These are phyloP conservation scores for Cebus imitator DNA, from an alignment of 2,113 vertebrate species.

Conservation along the genomic window DNA sequence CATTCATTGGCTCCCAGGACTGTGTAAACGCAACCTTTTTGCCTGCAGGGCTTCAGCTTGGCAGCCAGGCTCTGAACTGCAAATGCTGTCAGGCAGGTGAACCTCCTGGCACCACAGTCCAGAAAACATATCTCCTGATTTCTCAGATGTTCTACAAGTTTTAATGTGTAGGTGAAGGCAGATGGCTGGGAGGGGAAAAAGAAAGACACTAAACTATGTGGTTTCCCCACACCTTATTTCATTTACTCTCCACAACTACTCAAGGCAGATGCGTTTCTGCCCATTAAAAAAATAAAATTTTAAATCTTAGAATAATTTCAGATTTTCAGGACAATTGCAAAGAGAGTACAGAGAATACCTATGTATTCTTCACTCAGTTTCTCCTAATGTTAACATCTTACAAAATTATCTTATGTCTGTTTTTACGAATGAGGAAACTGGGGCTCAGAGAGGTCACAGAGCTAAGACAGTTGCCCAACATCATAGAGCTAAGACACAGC, in stretches of 20 bases:
- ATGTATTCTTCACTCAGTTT: neutral
- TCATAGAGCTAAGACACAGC: slow-evolving; percentile 14
- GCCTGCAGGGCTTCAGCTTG: neutral
- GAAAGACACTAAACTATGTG: neutral
- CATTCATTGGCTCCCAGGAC: neutral
- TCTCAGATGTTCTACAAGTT: neutral
- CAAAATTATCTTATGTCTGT: neutral
- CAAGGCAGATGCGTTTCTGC: neutral
- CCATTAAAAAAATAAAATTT: neutral
- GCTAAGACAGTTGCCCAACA: neutral
- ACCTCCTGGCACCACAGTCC: slow-evolving; percentile 5
- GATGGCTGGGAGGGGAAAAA: neutral
- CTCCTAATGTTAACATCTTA: neutral
- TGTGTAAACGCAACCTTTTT: neutral
- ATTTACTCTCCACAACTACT: neutral
- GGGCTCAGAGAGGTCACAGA: neutral
- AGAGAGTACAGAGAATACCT: neutral
- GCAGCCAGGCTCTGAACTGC: neutral
- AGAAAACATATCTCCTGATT: slow-evolving; percentile 20
- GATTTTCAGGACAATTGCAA: neutral
- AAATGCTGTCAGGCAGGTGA: slow-evolving; percentile 8
- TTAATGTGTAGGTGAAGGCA: slow-evolving; percentile 15
- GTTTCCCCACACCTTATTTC: neutral
- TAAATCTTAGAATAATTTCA: neutral
- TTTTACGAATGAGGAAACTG: slow-evolving; percentile 37